Evolutionary conservation across 2,113 vertebrate genomes (phyloP).

Genomic region (Istiophorus platypterus): DNA sequence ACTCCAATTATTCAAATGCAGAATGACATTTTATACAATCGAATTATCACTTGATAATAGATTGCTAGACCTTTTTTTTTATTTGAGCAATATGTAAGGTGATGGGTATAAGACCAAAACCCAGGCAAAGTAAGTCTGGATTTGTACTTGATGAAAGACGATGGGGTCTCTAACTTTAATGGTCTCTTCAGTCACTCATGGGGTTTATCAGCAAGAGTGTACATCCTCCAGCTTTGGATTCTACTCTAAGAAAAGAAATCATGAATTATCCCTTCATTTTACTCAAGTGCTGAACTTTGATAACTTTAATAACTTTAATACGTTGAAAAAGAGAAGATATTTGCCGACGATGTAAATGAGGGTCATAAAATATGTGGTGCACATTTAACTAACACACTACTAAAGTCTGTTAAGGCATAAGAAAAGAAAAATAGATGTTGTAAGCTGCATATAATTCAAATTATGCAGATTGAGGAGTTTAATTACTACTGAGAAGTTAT

Average conservation of each 20-base stretch:
- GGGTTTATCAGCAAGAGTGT: background rate
- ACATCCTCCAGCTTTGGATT: background rate
- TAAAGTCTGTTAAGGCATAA: background rate
- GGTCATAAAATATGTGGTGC: background rate
- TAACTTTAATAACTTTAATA: background rate
- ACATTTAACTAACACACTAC: background rate
- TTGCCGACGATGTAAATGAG: background rate
- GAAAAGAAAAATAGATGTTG: background rate
- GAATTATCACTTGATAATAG: background rate
- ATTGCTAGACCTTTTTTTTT: background rate
- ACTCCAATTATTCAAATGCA: background rate
- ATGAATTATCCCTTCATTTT: background rate
- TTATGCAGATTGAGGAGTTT: background rate
- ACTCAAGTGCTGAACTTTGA: background rate
- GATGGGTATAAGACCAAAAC: background rate
- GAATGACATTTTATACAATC: background rate
- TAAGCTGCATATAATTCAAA: background rate
- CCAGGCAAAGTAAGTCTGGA: background rate
- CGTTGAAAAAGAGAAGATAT: background rate
- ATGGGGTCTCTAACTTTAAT: background rate
- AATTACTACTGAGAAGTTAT: slow-evolving; percentile 1
- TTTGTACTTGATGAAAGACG: background rate
- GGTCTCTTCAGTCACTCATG: background rate
- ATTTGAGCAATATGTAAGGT: background rate
- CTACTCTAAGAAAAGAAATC: background rate